Base-by-base conservation (phyloP, 2,888 invertebrate species). In the Rhodophaea formosa region DNA sequence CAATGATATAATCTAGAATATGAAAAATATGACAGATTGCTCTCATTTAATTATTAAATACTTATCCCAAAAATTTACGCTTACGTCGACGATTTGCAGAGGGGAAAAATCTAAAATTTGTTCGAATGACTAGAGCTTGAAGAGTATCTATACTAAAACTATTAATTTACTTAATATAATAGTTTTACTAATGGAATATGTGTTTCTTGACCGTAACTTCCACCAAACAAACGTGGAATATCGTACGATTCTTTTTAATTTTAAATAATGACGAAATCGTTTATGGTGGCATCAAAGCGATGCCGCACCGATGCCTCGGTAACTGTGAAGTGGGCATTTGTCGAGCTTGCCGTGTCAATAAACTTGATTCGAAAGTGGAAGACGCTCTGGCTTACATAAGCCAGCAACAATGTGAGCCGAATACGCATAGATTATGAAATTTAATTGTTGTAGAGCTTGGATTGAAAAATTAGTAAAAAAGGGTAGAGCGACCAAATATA, bases 301-400 rank as follows among this genome's bases (percentile, higher is more conserved):
- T 77, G 82, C 81, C 78, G 79, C 75, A 65, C 66, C 78, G 80
- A 83, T 82, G 86, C 67, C 78, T 80, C 83, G 82, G 86, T 88
- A 90, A 88, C 89, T 88, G 90, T 88, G 86, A 86, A 64, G 71
- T 77, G 76, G 79, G 81, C 85, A 81, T 88, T 88, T 88, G 88
- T 88, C 88, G 88, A 84, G 84, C 85, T 84, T 84, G 86, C 81
- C 88, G 88, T 89, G 91, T 91, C 91, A 90, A 91, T 91, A 91
- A 91, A 91, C 91, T 88, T 89, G 87, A 89, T 91, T 91, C 89
- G 91, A 91, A 91, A 91, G 91, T 90, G 80, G 91, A 90, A 90
- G 91, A 91, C 86, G 90, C 81, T 87, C 83, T 85, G 80, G 72
- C 90, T 91, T 91, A 91, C 86, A 90, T 90, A 91, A 91, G 87